These are phyloP conservation scores for Tinea semifulvella DNA, from an alignment of 2,888 invertebrate genomes.

Conservation along the genomic window DNA sequence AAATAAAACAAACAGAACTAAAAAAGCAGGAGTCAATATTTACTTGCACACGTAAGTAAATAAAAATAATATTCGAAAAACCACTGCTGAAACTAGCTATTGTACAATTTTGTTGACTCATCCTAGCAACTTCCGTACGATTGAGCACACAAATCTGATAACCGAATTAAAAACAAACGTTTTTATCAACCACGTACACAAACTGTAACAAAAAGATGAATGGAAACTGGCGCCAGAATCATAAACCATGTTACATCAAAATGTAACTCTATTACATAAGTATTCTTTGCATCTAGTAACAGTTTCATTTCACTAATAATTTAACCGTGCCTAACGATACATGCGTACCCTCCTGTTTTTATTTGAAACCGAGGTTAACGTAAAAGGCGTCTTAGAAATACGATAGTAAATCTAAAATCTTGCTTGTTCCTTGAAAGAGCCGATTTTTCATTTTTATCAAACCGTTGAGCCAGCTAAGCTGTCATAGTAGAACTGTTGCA, in stretches of 20 bases:
- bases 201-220: slow-evolving; percentile 13
- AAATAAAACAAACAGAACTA: too few relatives aligned
- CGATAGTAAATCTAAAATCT: background rate
- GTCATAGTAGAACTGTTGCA: slow-evolving; percentile 19
- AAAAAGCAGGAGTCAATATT: too few relatives aligned
- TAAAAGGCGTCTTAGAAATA: background rate
- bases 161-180: slow-evolving; percentile 11
- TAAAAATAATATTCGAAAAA: too few relatives aligned
- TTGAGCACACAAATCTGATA: slow-evolving; percentile 11
- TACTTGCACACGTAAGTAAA: too few relatives aligned
- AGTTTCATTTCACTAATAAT: background rate
- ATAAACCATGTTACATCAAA: slow-evolving; percentile 6
- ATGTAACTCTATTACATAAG: background rate
- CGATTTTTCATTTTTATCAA: slow-evolving; percentile 21
- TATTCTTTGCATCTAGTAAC: background rate
- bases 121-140: slow-evolving; percentile 8
- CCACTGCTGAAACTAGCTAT: slow-evolving; percentile 5
- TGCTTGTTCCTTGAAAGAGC: slow-evolving; percentile 13
- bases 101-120: slow-evolving; percentile 4
- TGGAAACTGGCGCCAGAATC: slow-evolving; percentile 3
- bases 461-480: slow-evolving; percentile 22
- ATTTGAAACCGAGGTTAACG: background rate
- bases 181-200: slow-evolving; percentile 11
- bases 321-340: background rate
- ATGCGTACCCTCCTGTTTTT: background rate